Evolutionary conservation across 2,888 invertebrate species (phyloP).

Genomic region (Agrilus biguttatus): DNA sequence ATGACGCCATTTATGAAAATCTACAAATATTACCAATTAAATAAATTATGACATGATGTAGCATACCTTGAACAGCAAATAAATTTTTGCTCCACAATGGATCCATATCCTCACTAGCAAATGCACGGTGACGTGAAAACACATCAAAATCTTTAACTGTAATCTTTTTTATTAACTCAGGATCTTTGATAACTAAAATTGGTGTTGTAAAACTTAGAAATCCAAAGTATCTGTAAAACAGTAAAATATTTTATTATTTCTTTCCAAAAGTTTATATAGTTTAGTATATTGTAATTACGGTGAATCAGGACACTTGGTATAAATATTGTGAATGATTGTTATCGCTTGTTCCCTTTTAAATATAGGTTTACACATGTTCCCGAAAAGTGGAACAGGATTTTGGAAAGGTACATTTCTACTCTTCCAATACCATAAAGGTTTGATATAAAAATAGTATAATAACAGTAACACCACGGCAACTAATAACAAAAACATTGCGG

Average conservation of each 20-base stretch:
- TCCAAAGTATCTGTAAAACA: constrained; percentile 4
- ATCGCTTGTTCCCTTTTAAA: too few relatives aligned
- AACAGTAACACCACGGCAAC: constrained; percentile 5
- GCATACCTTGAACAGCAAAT: constrained; percentile 6
- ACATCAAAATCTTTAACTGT: constrained; percentile 13
- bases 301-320: too few relatives aligned
- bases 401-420: constrained; percentile 1
- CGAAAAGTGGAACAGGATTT: constrained; percentile 3
- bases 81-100: constrained; percentile 7
- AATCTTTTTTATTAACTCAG: constrained; percentile 20
- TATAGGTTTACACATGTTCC: constrained; percentile 1
- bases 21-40: not conserved
- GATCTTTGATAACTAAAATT: constrained; percentile 17
- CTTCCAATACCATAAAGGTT: constrained; percentile 1
- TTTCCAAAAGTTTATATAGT: too few relatives aligned
- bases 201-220: constrained; percentile 13
- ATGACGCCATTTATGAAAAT: constrained; percentile 9
- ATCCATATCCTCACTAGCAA: constrained; percentile 8
- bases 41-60: too few relatives aligned
- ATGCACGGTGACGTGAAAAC: constrained; percentile 14
- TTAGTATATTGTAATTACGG: too few relatives aligned
- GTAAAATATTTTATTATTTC: too few relatives aligned
- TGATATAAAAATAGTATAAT: not conserved
- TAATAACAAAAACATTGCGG: too few relatives aligned
- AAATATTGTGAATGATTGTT: too few relatives aligned